Conservation (phyloP, 2,797 vertebrate species). For the Spatula clypeata region DNA sequence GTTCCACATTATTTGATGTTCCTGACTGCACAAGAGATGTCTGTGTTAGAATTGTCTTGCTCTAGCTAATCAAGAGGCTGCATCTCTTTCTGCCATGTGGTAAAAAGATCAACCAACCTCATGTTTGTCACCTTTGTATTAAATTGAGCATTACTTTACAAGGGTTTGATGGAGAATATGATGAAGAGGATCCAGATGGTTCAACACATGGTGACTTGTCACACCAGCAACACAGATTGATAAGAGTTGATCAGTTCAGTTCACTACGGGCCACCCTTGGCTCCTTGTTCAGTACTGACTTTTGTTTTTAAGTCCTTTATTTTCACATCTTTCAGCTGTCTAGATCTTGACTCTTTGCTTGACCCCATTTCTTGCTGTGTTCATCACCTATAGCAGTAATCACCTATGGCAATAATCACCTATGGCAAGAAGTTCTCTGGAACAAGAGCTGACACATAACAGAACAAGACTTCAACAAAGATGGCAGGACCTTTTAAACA, state of each 20-base stretch:
- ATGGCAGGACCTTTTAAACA: neutral
- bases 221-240: conserved; percentile 51
- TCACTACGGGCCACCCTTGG: conserved; percentile 13
- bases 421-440: neutral
- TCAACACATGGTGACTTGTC: conserved; percentile 67
- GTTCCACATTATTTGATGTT: neutral
- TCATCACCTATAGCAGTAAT: conserved; percentile 1
- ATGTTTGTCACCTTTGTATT: neutral
- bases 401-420: neutral
- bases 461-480: neutral
- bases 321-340: neutral
- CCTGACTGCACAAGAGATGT: neutral
- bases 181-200: conserved; percentile 65
- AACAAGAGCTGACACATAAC: neutral
- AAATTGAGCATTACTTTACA: neutral
- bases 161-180: conserved; percentile 3
- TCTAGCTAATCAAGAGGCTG: neutral
- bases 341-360: conserved; percentile 18
- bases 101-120: neutral
- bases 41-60: neutral
- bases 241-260: conserved; percentile 29
- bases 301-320: conserved; percentile 37
- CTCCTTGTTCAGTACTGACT: neutral
- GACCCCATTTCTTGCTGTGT: conserved; percentile 9
- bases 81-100: neutral